Conservation (phyloP, 1,140 invertebrate species). For the Trigoniulus corallinus region DNA sequence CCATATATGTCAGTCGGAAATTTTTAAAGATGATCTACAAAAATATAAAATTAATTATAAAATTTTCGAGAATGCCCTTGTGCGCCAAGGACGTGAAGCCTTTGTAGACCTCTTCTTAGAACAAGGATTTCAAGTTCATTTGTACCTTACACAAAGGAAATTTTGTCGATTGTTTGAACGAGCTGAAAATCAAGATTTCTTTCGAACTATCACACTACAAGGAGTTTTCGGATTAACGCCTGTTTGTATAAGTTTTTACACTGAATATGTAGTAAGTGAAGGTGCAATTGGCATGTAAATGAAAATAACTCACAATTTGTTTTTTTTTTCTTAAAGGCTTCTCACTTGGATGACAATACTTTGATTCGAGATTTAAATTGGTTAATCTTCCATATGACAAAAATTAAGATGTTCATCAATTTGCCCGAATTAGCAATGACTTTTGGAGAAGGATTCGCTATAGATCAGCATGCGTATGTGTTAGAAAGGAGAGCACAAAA, state of each 20-base stretch:
- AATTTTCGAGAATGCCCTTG: conserved; percentile 27
- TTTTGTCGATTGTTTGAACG: conserved; percentile 25
- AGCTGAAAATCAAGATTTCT: conserved; percentile 27
- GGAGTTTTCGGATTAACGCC: conserved; percentile 20
- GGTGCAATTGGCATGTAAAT: too few species aligned
- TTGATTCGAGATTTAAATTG: neutral
- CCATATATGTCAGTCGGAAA: conserved; percentile 16
- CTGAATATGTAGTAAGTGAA: neutral
- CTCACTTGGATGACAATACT: neutral
- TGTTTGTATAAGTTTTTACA: neutral
- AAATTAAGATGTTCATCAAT: neutral
- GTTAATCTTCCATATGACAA: neutral
- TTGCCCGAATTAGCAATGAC: neutral
- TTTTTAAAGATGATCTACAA: neutral
- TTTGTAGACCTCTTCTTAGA: conserved; percentile 30
- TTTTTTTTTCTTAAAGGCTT: neutral
- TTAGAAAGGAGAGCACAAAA: conserved; percentile 17
- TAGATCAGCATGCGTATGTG: too few species aligned
- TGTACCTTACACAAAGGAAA: conserved; percentile 23
- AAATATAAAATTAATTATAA: conserved; percentile 23
- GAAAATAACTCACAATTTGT: too few species aligned
- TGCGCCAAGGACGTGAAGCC: conserved; percentile 25
- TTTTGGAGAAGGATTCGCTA: neutral
- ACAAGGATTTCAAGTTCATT: conserved; percentile 26
- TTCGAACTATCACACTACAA: conserved; percentile 25